Evolutionary conservation across 1,140 invertebrate species (phyloP).

Genomic region (Ceratosolen fusciceps): DNA sequence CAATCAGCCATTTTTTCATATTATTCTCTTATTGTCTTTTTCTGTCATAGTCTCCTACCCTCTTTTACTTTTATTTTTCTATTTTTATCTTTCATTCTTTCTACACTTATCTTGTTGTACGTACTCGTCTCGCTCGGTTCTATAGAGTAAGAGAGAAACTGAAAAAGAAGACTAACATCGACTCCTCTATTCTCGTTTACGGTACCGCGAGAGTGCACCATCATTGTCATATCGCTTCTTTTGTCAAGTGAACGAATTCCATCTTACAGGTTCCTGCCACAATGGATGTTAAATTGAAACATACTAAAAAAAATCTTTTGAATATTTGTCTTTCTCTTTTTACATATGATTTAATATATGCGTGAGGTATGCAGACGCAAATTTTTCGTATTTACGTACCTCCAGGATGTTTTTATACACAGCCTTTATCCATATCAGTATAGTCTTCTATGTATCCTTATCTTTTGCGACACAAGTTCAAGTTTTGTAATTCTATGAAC

Average conservation of each 20-base stretch:
- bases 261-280: conserved; percentile 58
- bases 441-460: too few species aligned
- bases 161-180: not conserved
- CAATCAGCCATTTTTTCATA: not conserved
- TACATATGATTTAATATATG: not conserved
- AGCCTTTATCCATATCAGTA: too few species aligned
- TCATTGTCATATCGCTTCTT: conserved; percentile 63
- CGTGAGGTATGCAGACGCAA: too few species aligned
- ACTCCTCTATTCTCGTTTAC: conserved; percentile 47
- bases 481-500: too few species aligned
- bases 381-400: too few species aligned
- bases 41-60: conserved; percentile 36
- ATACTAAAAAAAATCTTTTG: conserved; percentile 58
- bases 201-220: conserved; percentile 12
- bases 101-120: not conserved
- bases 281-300: conserved; percentile 68
- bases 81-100: conserved; percentile 40
- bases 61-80: conserved; percentile 13
- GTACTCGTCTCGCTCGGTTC: not conserved
- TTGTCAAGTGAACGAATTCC: conserved; percentile 68
- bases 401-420: too few species aligned
- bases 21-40: not conserved
- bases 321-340: not conserved
- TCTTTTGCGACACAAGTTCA: too few species aligned
- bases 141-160: not conserved